Percentiles rank a stretch among this genome's conserved stretches.
phyloP scores from a whole-genome alignment of 2,113 vertebrate genomes.

The Bufo bufo region DNA sequence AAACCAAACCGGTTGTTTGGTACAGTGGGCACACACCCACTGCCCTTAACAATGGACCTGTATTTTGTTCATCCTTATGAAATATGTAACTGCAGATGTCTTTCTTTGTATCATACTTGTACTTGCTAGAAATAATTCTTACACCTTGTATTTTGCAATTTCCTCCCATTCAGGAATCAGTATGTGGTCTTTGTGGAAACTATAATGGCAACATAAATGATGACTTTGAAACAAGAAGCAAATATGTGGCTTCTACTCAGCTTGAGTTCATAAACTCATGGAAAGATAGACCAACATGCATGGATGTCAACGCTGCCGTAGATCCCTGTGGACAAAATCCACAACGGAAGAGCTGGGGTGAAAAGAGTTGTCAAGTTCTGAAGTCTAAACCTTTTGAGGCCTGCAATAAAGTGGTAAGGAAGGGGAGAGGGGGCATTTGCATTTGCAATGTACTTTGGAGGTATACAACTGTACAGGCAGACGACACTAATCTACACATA shows the following conservation, averaged over 20 bases:
- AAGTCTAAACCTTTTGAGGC: slow-evolving; percentile 70
- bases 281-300: slow-evolving; percentile 78
- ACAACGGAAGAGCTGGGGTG: slow-evolving; percentile 75
- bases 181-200: slow-evolving; percentile 82
- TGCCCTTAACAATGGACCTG: too few relatives aligned
- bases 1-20: too few relatives aligned
- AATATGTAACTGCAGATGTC: too few relatives aligned
- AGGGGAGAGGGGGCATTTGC: not conserved
- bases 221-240: slow-evolving; percentile 77
- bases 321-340: slow-evolving; percentile 75
- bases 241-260: slow-evolving; percentile 72
- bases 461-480: too few relatives aligned
- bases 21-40: too few relatives aligned
- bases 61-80: too few relatives aligned
- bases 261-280: slow-evolving; percentile 80
- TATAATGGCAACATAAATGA: slow-evolving; percentile 80
- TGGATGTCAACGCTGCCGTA: slow-evolving; percentile 63
- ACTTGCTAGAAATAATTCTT: too few relatives aligned
- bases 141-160: not conserved
- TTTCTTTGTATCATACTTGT: too few relatives aligned
- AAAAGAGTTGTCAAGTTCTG: slow-evolving; percentile 74
- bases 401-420: slow-evolving; percentile 75
- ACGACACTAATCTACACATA: too few relatives aligned
- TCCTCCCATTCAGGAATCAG: slow-evolving; percentile 63
- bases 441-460: too few relatives aligned